phyloP scores from a whole-genome alignment of 1,140 invertebrate genomes.

The Drosophila trapezifrons region DNA sequence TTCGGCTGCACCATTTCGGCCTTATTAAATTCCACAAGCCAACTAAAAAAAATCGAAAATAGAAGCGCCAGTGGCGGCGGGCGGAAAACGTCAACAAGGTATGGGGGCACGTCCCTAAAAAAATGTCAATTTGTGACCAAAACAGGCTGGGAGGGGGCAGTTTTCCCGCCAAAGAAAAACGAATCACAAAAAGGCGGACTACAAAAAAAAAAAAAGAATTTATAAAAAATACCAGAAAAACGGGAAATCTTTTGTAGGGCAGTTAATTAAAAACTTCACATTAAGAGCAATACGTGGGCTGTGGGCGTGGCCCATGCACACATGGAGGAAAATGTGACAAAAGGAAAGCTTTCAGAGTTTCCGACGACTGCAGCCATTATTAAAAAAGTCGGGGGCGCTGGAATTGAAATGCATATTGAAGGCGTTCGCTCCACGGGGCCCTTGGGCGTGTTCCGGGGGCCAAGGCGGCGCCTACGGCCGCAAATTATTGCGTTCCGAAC shows the following conservation, averaged over 20 bases:
- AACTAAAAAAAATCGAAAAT: conserved; percentile 27
- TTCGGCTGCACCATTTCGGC: conserved; percentile 46
- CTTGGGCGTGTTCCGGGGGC: not conserved
- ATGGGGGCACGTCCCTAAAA: conserved; percentile 1
- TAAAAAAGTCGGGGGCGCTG: conserved; percentile 22
- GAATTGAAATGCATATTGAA: conserved; percentile 34
- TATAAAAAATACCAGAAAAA: conserved; percentile 34
- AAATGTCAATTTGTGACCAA: conserved; percentile 74
- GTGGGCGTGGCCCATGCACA: conserved; percentile 22
- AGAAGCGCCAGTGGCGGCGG: conserved; percentile 8
- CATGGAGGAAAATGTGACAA: conserved; percentile 48
- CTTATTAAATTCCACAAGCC: conserved; percentile 73
- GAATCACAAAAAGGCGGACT: conserved; percentile 42
- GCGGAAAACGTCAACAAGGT: conserved; percentile 1
- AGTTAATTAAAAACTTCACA: conserved; percentile 79
- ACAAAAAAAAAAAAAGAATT: conserved; percentile 10
- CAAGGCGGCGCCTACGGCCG: not conserved
- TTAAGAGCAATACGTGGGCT: conserved; percentile 44
- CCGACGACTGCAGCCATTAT: conserved; percentile 46
- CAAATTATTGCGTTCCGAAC: conserved; percentile 15
- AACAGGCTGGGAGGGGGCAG: conserved; percentile 26
- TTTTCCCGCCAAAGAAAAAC: conserved; percentile 4
- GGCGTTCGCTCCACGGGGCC: conserved; percentile 3
- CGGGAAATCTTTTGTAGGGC: conserved; percentile 74
- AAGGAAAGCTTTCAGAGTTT: conserved; percentile 48